These are phyloP conservation scores for Lamprotornis superbus DNA, from an alignment of 2,113 vertebrate genomes.

Conservation along the genomic window DNA sequence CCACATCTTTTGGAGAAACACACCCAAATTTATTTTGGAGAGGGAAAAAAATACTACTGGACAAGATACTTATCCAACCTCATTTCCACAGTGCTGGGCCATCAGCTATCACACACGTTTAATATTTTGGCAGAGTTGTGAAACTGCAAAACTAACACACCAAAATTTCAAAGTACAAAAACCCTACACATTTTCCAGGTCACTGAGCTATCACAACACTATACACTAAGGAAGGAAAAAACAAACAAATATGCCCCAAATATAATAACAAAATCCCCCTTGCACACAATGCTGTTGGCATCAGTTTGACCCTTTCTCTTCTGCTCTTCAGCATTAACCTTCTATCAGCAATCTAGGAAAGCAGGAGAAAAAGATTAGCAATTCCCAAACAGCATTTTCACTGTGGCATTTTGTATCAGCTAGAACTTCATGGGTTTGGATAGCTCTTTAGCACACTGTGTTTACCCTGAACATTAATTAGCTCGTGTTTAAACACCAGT, in stretches of 20 bases:
- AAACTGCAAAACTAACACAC: neutral
- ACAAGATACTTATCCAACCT: fast-evolving
- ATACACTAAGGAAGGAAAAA: neutral
- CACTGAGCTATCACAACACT: neutral
- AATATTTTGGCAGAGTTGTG: neutral
- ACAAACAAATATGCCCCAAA: neutral
- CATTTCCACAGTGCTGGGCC: neutral
- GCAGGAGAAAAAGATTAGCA: neutral
- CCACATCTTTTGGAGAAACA: neutral
- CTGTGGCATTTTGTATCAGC: neutral
- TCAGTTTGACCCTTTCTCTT: neutral
- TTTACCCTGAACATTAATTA: constrained; percentile 13
- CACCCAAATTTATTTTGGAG: neutral
- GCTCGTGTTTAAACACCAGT: constrained; percentile 13
- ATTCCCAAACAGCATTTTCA: neutral
- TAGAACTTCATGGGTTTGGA: neutral
- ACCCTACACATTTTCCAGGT: neutral
- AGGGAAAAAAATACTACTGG: neutral
- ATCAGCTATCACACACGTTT: neutral
- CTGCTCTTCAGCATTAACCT: neutral
- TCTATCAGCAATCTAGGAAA: neutral
- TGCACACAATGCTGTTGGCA: neutral
- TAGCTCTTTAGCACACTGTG: neutral
- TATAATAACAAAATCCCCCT: neutral
- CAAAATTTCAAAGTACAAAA: neutral